Evolutionary conservation across 1,140 invertebrate species (phyloP), one percentile per base, ranked within the genome.

Genomic region (Zaprionus capensis): DNA sequence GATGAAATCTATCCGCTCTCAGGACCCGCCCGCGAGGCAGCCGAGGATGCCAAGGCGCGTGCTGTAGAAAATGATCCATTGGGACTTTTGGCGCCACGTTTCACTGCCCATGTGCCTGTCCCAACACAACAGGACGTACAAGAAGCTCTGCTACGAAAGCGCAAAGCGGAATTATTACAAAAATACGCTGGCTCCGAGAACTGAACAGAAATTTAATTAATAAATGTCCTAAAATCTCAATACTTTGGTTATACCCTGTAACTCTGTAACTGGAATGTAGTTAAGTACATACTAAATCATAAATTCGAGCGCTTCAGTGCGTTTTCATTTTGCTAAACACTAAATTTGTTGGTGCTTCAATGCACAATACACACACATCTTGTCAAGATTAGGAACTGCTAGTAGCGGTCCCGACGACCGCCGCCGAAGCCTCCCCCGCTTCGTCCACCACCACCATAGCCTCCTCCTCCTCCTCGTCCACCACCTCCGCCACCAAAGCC

Each of bases 91-190:
- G 93, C 93, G 22, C 94, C 94, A 59, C 93, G 94, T 64, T 96
- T 96, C 81, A 96, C 96, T n/a, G 95, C 96, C 6, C 96, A 98
- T 86, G 97, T 98, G 58, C 95, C 97, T 11, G 97, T 98, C 56
- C 97, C 97, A 1, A 96, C 96, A 17, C 97, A 98, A 88, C 95
- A 96, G 91, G 97, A 98, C 81, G 96, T 99, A 59, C 97, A 99
- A 92, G 96, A 97, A 84, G 98, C 97, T 0, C 93, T 99, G 34
- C 93, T 99, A 0, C 94, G 95, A 76, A 95, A 97, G 80, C 97
- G 98, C 91, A 99, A 99, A 92, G 96, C 96, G 93, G 98, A 99
- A 93, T 93, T 99, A 22, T 82, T 99, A 53, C 95, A 96, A 79
- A 96, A 95, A 94, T 97, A 96, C 90, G 95, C 38, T 0, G 87